These are phyloP conservation scores for Gymnocheta viridis DNA, from an alignment of 2,888 invertebrate genomes.

Conservation along the genomic window DNA sequence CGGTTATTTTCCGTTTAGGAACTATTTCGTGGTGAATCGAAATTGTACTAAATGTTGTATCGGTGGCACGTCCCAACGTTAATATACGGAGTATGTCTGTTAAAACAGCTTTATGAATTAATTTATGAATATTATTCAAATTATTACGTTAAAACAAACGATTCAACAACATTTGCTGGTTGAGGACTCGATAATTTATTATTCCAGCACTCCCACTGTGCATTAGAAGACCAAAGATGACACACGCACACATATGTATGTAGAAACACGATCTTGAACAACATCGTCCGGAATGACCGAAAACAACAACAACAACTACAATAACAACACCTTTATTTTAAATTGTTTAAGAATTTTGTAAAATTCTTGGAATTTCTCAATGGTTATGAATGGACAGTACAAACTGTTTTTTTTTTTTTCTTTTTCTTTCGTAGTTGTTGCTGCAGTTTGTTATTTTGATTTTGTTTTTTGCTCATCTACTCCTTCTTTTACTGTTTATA, in stretches of 20 bases:
- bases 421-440: conserved; percentile 20
- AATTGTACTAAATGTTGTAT: too few species aligned
- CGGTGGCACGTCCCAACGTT: too few species aligned
- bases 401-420: conserved; percentile 37
- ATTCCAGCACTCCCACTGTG: background rate
- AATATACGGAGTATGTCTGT: too few species aligned
- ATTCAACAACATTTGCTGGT: too few species aligned
- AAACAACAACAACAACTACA: conserved; percentile 26
- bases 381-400: conserved; percentile 73
- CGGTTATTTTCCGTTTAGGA: too few species aligned
- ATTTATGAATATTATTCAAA: too few species aligned
- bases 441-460: conserved; percentile 10
- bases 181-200: too few species aligned
- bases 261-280: conserved; percentile 21
- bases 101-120: too few species aligned
- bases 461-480: conserved; percentile 26
- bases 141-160: too few species aligned
- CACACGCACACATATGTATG: background rate
- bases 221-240: background rate
- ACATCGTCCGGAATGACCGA: conserved; percentile 30
- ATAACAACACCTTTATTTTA: conserved; percentile 58
- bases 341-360: conserved; percentile 69
- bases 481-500: conserved; percentile 47
- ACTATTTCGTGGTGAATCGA: too few species aligned
- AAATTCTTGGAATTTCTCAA: conserved; percentile 74